Conservation (phyloP, 2,888 invertebrate species). For the Carabus problematicus region DNA sequence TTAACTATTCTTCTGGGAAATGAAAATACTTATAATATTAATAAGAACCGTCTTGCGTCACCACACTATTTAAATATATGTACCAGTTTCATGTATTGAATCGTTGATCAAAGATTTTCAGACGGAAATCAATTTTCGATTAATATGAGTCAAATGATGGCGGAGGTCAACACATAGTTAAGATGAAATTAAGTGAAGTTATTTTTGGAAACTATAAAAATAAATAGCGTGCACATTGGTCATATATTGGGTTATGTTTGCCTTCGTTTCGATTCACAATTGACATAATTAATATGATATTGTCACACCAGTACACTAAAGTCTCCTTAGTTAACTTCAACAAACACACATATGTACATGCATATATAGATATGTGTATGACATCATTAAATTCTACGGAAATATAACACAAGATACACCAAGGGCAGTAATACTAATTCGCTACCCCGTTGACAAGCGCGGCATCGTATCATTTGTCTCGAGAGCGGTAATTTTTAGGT, state of each 20-base stretch:
- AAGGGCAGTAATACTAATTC: no score
- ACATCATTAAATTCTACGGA: no score
- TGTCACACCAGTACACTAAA: background rate
- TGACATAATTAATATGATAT: slow-evolving; percentile 24
- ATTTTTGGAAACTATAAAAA: slow-evolving; percentile 39
- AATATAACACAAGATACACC: no score
- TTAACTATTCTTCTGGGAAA: no score
- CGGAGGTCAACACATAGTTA: slow-evolving; percentile 23
- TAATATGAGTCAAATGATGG: slow-evolving; percentile 10
- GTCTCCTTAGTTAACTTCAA: background rate
- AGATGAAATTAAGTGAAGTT: slow-evolving; percentile 35
- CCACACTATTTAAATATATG: no score
- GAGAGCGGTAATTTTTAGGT: no score
- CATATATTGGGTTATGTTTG: slow-evolving; percentile 31
- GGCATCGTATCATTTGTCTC: no score
- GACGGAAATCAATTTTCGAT: background rate
- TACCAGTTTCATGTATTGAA: no score
- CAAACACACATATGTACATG: background rate
- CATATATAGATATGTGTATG: background rate
- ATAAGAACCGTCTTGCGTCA: no score
- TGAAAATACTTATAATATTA: no score
- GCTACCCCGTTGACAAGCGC: no score
- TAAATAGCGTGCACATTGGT: slow-evolving; percentile 27
- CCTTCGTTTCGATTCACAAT: slow-evolving; percentile 24
- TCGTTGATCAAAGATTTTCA: no score